A percentile compares a stretch with the other conserved stretches of the same genome.
Conservation (phyloP, 2,113 vertebrate genomes). For the Sinocyclocheilus anshuiensis region DNA sequence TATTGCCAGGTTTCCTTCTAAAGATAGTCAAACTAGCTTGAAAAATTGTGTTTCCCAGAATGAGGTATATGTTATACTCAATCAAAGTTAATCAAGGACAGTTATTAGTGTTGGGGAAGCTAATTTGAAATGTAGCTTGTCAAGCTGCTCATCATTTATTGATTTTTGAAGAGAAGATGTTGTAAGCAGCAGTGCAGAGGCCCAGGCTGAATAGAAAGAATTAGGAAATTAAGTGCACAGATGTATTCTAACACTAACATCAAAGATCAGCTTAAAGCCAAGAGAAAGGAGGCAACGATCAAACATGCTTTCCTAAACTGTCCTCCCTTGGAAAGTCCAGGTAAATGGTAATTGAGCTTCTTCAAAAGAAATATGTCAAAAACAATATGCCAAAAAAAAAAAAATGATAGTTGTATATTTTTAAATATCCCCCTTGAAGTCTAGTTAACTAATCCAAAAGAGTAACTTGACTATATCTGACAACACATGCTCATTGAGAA, state of each 20-base stretch:
- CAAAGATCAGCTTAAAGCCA: background rate
- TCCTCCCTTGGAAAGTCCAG: background rate
- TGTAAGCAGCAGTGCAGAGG: background rate
- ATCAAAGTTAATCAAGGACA: slow-evolving; percentile 14
- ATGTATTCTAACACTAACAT: background rate
- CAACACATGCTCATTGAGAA: background rate
- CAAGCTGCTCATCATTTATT: background rate
- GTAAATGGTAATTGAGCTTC: background rate
- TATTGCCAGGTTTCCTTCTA: slow-evolving; percentile 24
- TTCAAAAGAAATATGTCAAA: background rate
- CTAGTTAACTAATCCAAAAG: background rate
- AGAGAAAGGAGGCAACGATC: background rate
- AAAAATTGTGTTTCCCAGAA: slow-evolving; percentile 12
- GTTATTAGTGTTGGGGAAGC: slow-evolving; percentile 8
- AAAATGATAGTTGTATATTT: too few relatives aligned
- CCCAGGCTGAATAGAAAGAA: background rate
- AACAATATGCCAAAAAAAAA: background rate
- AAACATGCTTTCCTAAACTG: background rate
- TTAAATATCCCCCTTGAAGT: too few relatives aligned
- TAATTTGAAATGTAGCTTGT: background rate
- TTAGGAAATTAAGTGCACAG: background rate
- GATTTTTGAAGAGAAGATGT: background rate
- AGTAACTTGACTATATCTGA: too few relatives aligned
- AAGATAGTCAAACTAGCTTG: slow-evolving; percentile 10
- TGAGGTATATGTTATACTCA: slow-evolving; percentile 6